Evolutionary conservation across 2,113 vertebrate species (phyloP), one percentile per base, ranked within the genome.

Genomic region (Triplophysa dalaica): DNA sequence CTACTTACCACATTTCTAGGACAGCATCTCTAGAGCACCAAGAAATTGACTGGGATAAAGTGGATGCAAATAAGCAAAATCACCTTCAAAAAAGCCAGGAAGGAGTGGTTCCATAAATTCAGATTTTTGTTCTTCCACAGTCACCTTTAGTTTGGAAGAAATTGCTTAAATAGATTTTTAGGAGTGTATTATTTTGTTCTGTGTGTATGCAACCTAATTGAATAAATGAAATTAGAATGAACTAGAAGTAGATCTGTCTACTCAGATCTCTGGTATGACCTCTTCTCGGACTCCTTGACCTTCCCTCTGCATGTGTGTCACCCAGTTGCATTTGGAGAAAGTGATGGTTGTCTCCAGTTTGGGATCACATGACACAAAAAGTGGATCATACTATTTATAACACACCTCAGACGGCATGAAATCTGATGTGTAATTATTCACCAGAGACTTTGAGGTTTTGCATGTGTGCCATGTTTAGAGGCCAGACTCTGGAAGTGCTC

Each of bases 381-480:
- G 73, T 63, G 48, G 73, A 75, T 75, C 60, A 75, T 63, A 63
- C 73, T 75, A 75, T 63, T 75, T 75, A n/a, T 75, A 75, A 75
- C 73, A 63, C 73, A 50, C 22, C 13, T 74, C 73, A 75, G 58
- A 75, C 45, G 22, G 43, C 60, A 63, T 50, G 60, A 75, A 24
- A 75, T 75, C n/a, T 63, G 17, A 62, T 62, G 41, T 48, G 16
- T 75, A 63, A 75, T 60, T 60, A 73, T 74, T 73, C 70, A 60
- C n/a, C 70, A 24, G 54, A 73, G 54, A 22, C 33, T 41, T 13
- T 22, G 54, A 24, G n/a, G n/a, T 60, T 70, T 54, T 13, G 43
- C 10, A 43, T 43, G 14, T 60, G 70, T 43, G 70, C 33, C 33
- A 41, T 74, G 50, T 73, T 73, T 73, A 61, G 54, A 56, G 58